phyloP scores from a whole-genome alignment of 2,888 invertebrate genomes.

The Hemaris fuciformis region DNA sequence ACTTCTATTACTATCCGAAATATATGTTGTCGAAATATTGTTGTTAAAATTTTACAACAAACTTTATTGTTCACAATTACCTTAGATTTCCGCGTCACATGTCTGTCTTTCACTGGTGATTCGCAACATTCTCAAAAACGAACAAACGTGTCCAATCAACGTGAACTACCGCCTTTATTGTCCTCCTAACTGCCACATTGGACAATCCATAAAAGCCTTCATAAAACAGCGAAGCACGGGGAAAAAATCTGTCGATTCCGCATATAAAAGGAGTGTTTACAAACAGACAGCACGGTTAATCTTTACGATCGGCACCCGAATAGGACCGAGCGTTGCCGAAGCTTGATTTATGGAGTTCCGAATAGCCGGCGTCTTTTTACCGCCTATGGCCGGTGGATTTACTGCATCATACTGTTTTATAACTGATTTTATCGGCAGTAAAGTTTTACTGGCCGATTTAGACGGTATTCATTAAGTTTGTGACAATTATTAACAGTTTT shows the following conservation, averaged over 20 bases:
- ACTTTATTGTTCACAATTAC: no score
- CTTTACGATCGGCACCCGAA: slow-evolving; percentile 65
- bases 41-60: no score
- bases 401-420: slow-evolving; percentile 74
- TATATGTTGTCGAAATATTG: no score
- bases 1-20: no score
- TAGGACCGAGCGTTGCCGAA: slow-evolving; percentile 59
- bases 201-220: slow-evolving; percentile 49
- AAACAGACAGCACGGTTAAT: slow-evolving; percentile 66
- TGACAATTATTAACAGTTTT: slow-evolving; percentile 18
- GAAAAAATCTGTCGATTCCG: slow-evolving; percentile 60
- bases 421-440: slow-evolving; percentile 78
- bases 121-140: not conserved
- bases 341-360: slow-evolving; percentile 69
- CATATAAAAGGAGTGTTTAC: slow-evolving; percentile 73
- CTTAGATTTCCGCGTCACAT: no score
- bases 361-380: slow-evolving; percentile 74
- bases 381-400: slow-evolving; percentile 62
- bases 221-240: slow-evolving; percentile 36
- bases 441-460: slow-evolving; percentile 62
- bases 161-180: not conserved
- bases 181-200: slow-evolving; percentile 24
- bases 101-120: not conserved
- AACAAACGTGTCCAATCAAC: not conserved
- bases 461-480: slow-evolving; percentile 23